Base-by-base conservation (phyloP, 2,113 vertebrate species). In the Actinemys pallida region DNA sequence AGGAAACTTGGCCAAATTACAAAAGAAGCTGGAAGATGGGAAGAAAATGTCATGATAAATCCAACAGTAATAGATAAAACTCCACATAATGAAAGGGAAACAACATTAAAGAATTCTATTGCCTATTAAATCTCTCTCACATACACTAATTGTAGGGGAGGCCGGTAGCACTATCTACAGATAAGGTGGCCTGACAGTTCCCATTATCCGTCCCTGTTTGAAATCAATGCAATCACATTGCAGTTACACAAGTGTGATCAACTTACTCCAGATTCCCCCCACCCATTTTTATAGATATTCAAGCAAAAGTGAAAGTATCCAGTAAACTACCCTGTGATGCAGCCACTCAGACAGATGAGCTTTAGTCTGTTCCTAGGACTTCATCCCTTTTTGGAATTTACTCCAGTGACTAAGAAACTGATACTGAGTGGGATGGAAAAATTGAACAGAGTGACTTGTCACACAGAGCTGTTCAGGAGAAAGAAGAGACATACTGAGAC, bases 271-370 rank as follows among this genome's bases (percentile, higher is more conserved):
- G 65, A 56, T 24, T 72, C n/a, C 81, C 31, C 81, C 90, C 49
- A 14, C 62, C 72, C 56, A 19, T 72, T 91, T 83, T 92, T 88
- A 31, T 86, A 82, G 53, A n/a, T 89, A 52, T 85, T 95, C 75
- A 91, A 65, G 65, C 45, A 56, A 75, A 82, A 80, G 35, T 81
- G 50, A 89, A 89, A 93, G 25, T 45, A 42, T 85, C 76, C 42
- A 65, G 83, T 76, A 90, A 81, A 69, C 42, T 1, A 12, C 86
- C 45, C 2, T 72, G 54, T 47, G 16, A 50, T n/a, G 35, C 65
- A 72, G 7, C 65, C 84, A 52, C 62, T 79, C 54, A 75, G 47
- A 76, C 19, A 31, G 65, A 62, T 29, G 42, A 56, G n/a, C 42
- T 54, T 35, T 65, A 7, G 84, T 54, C 59, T 42, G 59, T 31